Percentiles rank a stretch among this genome's conserved stretches.
These are phyloP conservation scores for Chloroceryle aenea DNA, from an alignment of 2,113 vertebrate species.

Conservation along the genomic window DNA sequence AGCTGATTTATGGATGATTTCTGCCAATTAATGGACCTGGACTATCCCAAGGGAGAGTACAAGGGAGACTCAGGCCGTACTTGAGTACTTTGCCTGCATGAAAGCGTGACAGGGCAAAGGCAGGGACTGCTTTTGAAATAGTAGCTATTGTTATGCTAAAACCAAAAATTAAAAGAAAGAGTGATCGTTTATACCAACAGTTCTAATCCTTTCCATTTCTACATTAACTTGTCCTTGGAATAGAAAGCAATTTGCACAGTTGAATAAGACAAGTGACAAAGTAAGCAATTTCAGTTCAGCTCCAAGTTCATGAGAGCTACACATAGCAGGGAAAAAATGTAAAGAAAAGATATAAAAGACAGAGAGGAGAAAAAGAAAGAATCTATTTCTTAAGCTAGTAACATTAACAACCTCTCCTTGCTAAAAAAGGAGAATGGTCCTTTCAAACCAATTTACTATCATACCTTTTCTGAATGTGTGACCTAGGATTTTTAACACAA, in stretches of 20 bases:
- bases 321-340: neutral
- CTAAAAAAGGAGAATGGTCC: neutral
- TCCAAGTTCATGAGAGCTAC: neutral
- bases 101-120: neutral
- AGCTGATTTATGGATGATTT: neutral
- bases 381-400: neutral
- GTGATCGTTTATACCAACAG: neutral
- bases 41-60: neutral
- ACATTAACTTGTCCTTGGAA: slow-evolving; percentile 26
- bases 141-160: slow-evolving; percentile 33
- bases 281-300: slow-evolving; percentile 23
- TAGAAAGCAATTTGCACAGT: slow-evolving; percentile 49
- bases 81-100: neutral
- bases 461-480: neutral
- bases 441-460: neutral
- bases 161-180: slow-evolving; percentile 24
- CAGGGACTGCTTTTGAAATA: slow-evolving; percentile 24
- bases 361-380: neutral
- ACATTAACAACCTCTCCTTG: neutral
- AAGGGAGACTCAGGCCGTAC: neutral
- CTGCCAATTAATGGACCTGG: neutral
- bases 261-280: slow-evolving; percentile 28
- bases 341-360: too few relatives aligned
- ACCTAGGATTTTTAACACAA: neutral
- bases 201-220: slow-evolving; percentile 51